Conservation (phyloP, 2,888 invertebrate genomes). For the Trichopria drosophilae region DNA sequence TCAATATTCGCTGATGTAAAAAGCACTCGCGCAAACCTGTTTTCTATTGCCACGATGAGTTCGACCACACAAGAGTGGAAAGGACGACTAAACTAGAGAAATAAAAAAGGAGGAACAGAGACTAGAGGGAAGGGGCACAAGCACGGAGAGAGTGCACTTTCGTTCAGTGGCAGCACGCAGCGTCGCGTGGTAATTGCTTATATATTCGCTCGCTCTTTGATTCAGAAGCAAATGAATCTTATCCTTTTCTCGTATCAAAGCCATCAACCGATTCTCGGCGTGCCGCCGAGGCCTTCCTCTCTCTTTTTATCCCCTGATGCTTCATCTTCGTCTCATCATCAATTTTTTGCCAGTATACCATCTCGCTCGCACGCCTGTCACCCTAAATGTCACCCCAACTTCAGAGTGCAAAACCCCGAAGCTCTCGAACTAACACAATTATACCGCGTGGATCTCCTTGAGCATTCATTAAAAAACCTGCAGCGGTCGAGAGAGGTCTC, state of each 20-base stretch:
- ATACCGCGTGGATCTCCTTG: conserved; percentile 44
- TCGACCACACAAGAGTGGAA: background rate
- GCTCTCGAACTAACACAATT: conserved; percentile 53
- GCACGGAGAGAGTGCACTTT: conserved; percentile 29
- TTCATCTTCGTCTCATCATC: conserved; percentile 7
- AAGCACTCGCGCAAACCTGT: no score
- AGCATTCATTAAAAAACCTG: conserved; percentile 52
- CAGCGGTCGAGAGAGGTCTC: conserved; percentile 39
- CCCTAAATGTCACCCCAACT: conserved; percentile 48
- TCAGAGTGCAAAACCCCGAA: conserved; percentile 35
- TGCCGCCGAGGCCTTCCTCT: conserved; percentile 35
- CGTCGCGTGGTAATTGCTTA: conserved; percentile 48
- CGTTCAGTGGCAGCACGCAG: conserved; percentile 29
- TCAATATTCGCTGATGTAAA: background rate
- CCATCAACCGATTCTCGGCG: conserved; percentile 49
- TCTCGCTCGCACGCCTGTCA: conserved; percentile 17
- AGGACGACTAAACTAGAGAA: conserved; percentile 8
- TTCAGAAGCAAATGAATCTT: conserved; percentile 51
- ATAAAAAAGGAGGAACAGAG: conserved; percentile 20
- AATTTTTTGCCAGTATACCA: background rate
- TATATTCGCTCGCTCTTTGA: conserved; percentile 46
- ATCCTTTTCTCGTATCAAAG: conserved; percentile 51
- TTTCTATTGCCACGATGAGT: no score
- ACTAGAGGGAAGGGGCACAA: conserved; percentile 4
- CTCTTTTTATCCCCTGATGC: conserved; percentile 18